Percentiles rank a stretch among this genome's conserved stretches.
These are phyloP conservation scores for Steinernema carpocapsae DNA, from an alignment of 2,888 invertebrate species.

Conservation along the genomic window DNA sequence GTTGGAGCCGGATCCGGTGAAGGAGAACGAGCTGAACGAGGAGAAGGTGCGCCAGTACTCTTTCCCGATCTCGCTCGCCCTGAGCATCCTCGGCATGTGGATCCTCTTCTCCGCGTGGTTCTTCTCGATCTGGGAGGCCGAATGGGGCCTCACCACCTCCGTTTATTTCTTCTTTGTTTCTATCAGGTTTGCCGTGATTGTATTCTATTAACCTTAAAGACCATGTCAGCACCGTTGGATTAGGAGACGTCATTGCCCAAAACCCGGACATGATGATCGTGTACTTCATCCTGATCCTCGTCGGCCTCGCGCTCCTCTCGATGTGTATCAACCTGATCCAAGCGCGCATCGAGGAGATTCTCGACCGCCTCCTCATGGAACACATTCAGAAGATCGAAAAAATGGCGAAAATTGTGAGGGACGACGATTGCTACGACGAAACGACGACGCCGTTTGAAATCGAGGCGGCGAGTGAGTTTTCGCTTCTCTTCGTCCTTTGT, in stretches of 20 bases:
- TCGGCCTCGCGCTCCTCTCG: conserved; percentile 65
- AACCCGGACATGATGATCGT: conserved; percentile 67
- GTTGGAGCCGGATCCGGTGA: conserved; percentile 38
- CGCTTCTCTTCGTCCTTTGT: not conserved
- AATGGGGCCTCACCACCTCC: conserved; percentile 59
- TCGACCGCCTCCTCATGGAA: conserved; percentile 58
- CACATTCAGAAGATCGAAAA: conserved; percentile 67
- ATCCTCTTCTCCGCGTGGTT: conserved; percentile 60
- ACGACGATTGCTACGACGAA: conserved; percentile 59
- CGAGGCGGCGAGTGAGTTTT: conserved; percentile 53
- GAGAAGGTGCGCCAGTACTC: conserved; percentile 8
- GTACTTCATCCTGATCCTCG: conserved; percentile 66
- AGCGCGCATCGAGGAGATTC: conserved; percentile 53
- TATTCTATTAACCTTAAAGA: not conserved
- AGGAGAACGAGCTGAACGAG: conserved; percentile 46
- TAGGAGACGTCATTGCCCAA: conserved; percentile 66
- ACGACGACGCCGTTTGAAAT: conserved; percentile 59
- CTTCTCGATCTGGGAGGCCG: conserved; percentile 61
- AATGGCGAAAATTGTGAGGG: conserved; percentile 62
- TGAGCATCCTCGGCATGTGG: conserved; percentile 63
- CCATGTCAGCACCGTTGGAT: conserved; percentile 63
- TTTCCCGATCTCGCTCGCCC: conserved; percentile 64
- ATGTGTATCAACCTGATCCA: conserved; percentile 67
- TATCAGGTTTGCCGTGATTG: conserved; percentile 52
- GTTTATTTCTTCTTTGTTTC: conserved; percentile 68